These are phyloP conservation scores for Teleopsis dalmanni DNA, from an alignment of 1,140 invertebrate genomes.

Conservation along the genomic window DNA sequence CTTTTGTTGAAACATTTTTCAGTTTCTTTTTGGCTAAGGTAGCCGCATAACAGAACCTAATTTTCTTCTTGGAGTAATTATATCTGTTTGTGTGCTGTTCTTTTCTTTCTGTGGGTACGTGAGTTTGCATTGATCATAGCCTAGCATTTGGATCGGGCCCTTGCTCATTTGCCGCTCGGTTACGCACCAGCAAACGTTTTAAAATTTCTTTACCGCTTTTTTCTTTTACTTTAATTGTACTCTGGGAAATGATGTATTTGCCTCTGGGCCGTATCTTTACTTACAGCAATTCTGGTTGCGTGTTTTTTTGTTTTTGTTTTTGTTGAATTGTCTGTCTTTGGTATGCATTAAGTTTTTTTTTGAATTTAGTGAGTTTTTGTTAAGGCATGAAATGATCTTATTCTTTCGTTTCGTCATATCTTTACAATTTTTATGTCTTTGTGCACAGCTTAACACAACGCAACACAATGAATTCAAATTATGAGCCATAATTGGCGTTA, in stretches of 20 bases:
- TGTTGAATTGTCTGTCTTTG: no score
- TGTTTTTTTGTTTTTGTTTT: no score
- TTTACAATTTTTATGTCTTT: conserved; percentile 23
- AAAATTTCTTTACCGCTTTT: no score
- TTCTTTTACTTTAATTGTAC: no score
- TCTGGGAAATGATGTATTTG: no score
- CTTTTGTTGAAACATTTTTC: no score
- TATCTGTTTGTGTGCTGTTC: conserved; percentile 8
- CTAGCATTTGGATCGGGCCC: background rate
- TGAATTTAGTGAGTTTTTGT: background rate
- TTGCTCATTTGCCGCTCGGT: conserved; percentile 33
- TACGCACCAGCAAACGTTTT: conserved; percentile 16
- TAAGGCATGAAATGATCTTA: conserved; percentile 17
- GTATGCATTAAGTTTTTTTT: background rate
- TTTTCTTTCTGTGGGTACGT: background rate
- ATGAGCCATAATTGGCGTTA: conserved; percentile 19
- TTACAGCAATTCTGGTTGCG: no score
- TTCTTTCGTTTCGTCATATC: conserved; percentile 17
- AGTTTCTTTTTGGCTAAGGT: background rate
- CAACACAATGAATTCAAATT: conserved; percentile 36
- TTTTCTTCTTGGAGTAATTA: conserved; percentile 5
- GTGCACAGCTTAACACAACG: background rate
- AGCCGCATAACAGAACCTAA: conserved; percentile 5
- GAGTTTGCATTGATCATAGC: background rate
- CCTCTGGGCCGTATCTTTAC: no score